These are phyloP conservation scores for Gorsachius magnificus DNA, from an alignment of 2,797 vertebrate genomes.

Conservation along the genomic window DNA sequence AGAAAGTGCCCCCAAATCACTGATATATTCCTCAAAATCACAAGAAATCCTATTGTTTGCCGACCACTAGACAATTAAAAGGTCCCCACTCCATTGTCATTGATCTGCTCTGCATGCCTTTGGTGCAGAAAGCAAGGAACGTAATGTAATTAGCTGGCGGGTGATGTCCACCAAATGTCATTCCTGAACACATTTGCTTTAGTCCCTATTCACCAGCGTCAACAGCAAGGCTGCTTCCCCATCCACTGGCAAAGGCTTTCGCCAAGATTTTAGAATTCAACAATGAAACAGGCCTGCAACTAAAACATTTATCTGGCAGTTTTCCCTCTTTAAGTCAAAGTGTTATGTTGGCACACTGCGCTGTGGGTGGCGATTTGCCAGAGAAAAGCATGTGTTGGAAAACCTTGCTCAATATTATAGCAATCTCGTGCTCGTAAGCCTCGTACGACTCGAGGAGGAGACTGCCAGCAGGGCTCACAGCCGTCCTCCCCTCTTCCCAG, in stretches of 20 bases:
- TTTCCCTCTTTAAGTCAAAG: slow-evolving; percentile 84
- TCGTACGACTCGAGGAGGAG: slow-evolving; percentile 54
- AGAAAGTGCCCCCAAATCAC: background rate
- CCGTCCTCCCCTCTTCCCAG: background rate
- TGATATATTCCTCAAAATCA: background rate
- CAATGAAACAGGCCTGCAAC: slow-evolving; percentile 80
- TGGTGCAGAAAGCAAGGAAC: background rate
- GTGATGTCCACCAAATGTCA: slow-evolving; percentile 43
- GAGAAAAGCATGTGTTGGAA: slow-evolving; percentile 79
- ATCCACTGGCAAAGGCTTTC: slow-evolving; percentile 74
- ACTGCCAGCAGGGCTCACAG: slow-evolving; percentile 59
- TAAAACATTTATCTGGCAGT: slow-evolving; percentile 84
- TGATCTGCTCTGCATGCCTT: background rate
- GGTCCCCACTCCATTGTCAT: background rate
- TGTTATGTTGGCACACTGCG: slow-evolving; percentile 79
- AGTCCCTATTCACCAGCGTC: slow-evolving; percentile 23
- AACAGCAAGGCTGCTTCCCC: slow-evolving; percentile 45
- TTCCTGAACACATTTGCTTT: slow-evolving; percentile 22
- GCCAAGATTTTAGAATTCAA: slow-evolving; percentile 75
- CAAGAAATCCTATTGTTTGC: background rate
- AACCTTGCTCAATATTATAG: slow-evolving; percentile 76
- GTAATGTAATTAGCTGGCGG: background rate
- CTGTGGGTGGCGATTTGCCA: slow-evolving; percentile 79
- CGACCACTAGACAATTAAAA: background rate
- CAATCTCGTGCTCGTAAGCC: slow-evolving; percentile 75